Percentiles rank a stretch among this genome's conserved stretches.
Conservation (phyloP, 2,888 invertebrate species). For the Zhuqinia jingwanae region DNA sequence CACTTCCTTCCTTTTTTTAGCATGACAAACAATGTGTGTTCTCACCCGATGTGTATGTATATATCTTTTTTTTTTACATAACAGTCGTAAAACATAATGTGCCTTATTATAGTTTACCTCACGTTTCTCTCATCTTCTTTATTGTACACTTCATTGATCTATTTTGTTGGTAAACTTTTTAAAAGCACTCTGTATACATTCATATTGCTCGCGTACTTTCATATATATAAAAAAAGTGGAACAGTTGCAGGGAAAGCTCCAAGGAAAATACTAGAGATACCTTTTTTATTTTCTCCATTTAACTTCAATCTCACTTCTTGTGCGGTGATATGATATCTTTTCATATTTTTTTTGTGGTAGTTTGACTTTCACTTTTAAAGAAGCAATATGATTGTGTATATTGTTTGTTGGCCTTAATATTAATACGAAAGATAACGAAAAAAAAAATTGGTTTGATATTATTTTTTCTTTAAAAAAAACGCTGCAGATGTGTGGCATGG, state of each 20-base stretch:
- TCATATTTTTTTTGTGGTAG: neutral
- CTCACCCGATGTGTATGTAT: neutral
- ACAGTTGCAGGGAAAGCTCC: neutral
- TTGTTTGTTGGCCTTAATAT: constrained; percentile 28
- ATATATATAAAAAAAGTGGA: neutral
- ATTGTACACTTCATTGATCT: constrained; percentile 24
- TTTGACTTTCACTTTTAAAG: neutral
- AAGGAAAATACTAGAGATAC: neutral
- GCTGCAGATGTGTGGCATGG: neutral
- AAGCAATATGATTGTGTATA: neutral
- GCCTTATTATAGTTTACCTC: constrained; percentile 14
- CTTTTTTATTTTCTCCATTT: neutral
- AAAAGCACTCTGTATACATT: constrained; percentile 9
- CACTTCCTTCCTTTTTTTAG: constrained; percentile 45
- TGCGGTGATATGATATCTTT: neutral
- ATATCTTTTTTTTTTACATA: too few relatives aligned
- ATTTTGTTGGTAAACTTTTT: constrained; percentile 35
- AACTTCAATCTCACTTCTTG: neutral
- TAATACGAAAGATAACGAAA: neutral
- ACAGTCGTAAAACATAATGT: constrained; percentile 18
- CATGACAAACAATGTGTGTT: neutral
- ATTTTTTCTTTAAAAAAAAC: constrained; percentile 28
- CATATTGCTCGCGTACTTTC: neutral
- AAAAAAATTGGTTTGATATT: neutral
- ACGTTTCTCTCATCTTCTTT: neutral